Base-by-base conservation (phyloP, 2,888 invertebrate genomes). In the Unio pictorum region DNA sequence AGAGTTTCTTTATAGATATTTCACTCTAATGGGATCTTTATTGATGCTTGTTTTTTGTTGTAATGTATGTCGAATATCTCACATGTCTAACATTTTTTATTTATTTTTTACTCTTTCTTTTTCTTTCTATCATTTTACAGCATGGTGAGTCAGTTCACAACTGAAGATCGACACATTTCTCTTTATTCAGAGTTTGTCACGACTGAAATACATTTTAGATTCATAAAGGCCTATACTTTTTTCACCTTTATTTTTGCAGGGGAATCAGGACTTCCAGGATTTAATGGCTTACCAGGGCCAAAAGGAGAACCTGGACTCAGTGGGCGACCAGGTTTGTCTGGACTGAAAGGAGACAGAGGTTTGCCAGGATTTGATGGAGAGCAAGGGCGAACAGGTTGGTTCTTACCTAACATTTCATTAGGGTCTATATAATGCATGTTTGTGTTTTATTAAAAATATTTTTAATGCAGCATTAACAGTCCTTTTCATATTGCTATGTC, bases 171-270 rank as follows among this genome's bases (percentile, higher is more conserved):
- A 15, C 45, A 45, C 45, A 11, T 45, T 45, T 45, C 8, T 15
- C 45, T 15, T 15, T 15, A 2, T 45, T 45, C 45, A 15, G 15
- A 45, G 11, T 45, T 45, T 45, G 45, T 45, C 45, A 2, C 15
- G 2, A 45, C 45, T 45, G 45, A 45, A 45, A 45, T 45, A 11
- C 15, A 45, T 15, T 45, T 45, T 11, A 45, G 45, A 15, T 45
- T 3, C 45, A 45, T 45, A 11, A 45, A 45, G 45, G 45, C 1
- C 8, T 45, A 11, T 8, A 45, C 45, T 61, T 30, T 61, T 28
- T 30, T 61, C 26, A 28, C 30, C 15, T 28, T 20, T 28, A 4
- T 61, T 55, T 67, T 2, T 63, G 30, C n/a, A 77, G 95, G 95
- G 65, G 71, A 79, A 17, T 72, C 75, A 17, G 88, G 88, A 68